phyloP scores from a whole-genome alignment of 1,140 invertebrate genomes.

The Zaprionus vittiger region DNA sequence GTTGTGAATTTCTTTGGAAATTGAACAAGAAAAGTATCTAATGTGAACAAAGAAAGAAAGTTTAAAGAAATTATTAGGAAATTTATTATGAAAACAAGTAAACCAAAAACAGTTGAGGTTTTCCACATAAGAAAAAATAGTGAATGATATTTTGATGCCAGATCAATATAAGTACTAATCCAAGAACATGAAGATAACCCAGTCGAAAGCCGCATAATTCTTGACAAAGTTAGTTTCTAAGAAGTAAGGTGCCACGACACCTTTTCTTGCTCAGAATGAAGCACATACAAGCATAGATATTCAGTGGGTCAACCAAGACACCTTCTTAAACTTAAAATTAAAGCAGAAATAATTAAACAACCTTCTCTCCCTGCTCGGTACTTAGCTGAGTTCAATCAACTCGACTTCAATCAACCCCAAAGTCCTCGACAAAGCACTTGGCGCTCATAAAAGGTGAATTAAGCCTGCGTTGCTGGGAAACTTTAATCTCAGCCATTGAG shows the following conservation, averaged over 20 bases:
- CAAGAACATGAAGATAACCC: no score
- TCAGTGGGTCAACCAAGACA: background rate
- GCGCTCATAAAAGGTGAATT: background rate
- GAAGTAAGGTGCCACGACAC: no score
- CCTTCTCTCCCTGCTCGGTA: background rate
- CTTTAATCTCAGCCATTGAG: background rate
- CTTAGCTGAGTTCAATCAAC: background rate
- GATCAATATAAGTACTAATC: no score
- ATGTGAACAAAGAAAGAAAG: background rate
- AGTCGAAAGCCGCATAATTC: no score
- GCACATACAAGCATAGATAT: background rate
- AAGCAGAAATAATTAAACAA: background rate
- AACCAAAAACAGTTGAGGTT: background rate
- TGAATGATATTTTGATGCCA: no score
- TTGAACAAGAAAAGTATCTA: background rate
- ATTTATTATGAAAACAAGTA: background rate
- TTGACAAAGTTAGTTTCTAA: no score
- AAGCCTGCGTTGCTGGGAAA: background rate
- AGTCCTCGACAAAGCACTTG: constrained; percentile 1
- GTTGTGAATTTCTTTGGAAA: background rate
- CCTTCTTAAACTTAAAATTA: background rate
- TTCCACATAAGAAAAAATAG: no score
- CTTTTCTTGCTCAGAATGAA: no score
- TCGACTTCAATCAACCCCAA: background rate
- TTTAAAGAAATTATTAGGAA: background rate